Percentiles rank a stretch among this genome's conserved stretches.
Evolutionary conservation across 2,888 invertebrate species (phyloP).

Genomic region (Cosmorhoe ocellata): DNA sequence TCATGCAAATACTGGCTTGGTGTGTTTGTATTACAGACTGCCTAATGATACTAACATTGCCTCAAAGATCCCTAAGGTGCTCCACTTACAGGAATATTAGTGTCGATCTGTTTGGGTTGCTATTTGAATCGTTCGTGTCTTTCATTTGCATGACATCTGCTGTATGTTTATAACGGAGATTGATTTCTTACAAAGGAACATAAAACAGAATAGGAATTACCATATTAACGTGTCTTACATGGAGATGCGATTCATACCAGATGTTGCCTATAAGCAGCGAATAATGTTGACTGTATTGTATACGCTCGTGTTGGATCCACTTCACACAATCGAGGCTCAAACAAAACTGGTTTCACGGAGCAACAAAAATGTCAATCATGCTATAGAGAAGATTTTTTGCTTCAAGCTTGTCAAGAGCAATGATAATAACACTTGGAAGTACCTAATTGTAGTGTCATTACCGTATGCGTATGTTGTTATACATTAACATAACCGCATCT

Average conservation of each 20-base stretch:
- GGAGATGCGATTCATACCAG: constrained; percentile 24
- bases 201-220: constrained; percentile 19
- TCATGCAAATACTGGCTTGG: constrained; percentile 74
- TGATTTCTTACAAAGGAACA: constrained; percentile 24
- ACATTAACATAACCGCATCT: constrained; percentile 48
- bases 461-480: constrained; percentile 41
- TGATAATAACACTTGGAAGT: constrained; percentile 51
- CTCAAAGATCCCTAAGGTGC: constrained; percentile 56
- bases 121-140: constrained; percentile 40
- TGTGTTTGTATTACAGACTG: constrained; percentile 78
- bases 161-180: constrained; percentile 24
- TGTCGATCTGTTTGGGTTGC: constrained; percentile 55
- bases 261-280: constrained; percentile 24
- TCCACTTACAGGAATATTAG: constrained; percentile 39
- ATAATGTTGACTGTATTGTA: constrained; percentile 25
- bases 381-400: constrained; percentile 46
- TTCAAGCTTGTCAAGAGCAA: constrained; percentile 44
- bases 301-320: background rate
- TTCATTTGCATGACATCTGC: constrained; percentile 41
- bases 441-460: constrained; percentile 51
- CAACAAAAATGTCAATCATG: constrained; percentile 56
- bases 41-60: constrained; percentile 72
- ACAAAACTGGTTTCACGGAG: constrained; percentile 45
- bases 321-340: constrained; percentile 34
- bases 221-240: constrained; percentile 14